Percentiles rank a stretch among this genome's conserved stretches.
Evolutionary conservation across 2,113 vertebrate species (phyloP).

Genomic region (Forbesichthys agassizii): DNA sequence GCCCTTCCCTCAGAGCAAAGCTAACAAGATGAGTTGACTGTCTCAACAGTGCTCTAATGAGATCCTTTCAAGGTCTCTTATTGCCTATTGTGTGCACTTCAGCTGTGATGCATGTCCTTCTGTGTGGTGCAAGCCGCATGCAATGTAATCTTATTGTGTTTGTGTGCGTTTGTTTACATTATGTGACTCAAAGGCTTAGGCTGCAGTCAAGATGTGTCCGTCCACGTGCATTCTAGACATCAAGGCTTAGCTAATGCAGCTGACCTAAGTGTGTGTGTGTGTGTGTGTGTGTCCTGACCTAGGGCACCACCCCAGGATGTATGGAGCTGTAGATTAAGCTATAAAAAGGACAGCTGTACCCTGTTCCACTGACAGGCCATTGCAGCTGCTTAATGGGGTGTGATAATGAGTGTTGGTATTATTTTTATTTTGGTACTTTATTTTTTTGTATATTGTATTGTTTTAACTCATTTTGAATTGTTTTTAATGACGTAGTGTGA

Average conservation of each 20-base stretch:
- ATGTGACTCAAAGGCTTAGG: conserved; percentile 1
- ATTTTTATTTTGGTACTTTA: too few relatives aligned
- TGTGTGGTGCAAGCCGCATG: neutral
- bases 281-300: conserved; percentile 4
- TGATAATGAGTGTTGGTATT: too few relatives aligned
- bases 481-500: too few relatives aligned
- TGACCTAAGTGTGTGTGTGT: conserved; percentile 17
- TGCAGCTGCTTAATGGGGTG: conserved; percentile 58
- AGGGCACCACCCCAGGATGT: conserved; percentile 13
- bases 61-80: conserved; percentile 3
- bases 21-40: conserved; percentile 1
- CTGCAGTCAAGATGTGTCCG: neutral
- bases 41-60: neutral
- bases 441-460: too few relatives aligned
- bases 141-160: neutral
- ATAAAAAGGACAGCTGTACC: conserved; percentile 51
- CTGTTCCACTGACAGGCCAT: conserved; percentile 29
- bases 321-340: conserved; percentile 42
- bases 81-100: conserved; percentile 12
- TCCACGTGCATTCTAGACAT: too few relatives aligned
- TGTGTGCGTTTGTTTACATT: neutral
- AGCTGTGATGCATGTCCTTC: neutral
- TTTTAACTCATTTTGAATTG: too few relatives aligned
- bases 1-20: conserved; percentile 11
- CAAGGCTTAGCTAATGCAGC: too few relatives aligned